Base-by-base conservation (phyloP, 35 echinoderm and acorn worm species). In the Apostichopus parvimensis region DNA sequence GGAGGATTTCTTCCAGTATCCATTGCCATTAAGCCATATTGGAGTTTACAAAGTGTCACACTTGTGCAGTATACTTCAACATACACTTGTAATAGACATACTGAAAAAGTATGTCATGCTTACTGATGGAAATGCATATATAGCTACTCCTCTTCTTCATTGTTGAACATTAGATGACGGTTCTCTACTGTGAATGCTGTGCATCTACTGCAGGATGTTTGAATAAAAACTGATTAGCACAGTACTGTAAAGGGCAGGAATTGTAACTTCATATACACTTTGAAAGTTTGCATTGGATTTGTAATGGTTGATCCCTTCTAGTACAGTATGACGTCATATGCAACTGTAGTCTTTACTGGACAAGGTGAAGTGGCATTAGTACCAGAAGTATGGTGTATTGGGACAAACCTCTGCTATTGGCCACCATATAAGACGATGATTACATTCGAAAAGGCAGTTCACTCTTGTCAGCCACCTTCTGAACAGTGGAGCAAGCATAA, bases 271-370 rank as follows among this genome's bases (percentile, higher is more conserved):
- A 59, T 59, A 10, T 59, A 59, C 57, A 59, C 10, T 59, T 59
- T 6, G 6, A 10, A 6, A 59, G 57, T 59, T 8, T 59, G 57
- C 57, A 59, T 1, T 59, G 10, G 57, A 59, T 59, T 25, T 10
- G 10, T 59, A 25, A 25, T 25, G 24, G 6, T 59, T 59, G 57
- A 14, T 73, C 9, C 68, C 5, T 5, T 73, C 13, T 17, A 5
- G 54, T 82, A 55, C 79, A 82, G 79, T 54, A 82, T 54, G 79
- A 18, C 79, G 10, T 82, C 79, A 54, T 82, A 53, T 82, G 79
- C 79, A 15, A 25, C 56, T 54, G 45, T 82, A 4, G 52, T 82
- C 0, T 82, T 82, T 25, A 54, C 45, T 82, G 79, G 6, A 15
- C 34, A 82, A 55, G 79, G 55, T 54, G 79, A 11, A 54, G 84